Evolutionary conservation across 2,113 vertebrate species (phyloP).

Genomic region (Phocoena phocoena): DNA sequence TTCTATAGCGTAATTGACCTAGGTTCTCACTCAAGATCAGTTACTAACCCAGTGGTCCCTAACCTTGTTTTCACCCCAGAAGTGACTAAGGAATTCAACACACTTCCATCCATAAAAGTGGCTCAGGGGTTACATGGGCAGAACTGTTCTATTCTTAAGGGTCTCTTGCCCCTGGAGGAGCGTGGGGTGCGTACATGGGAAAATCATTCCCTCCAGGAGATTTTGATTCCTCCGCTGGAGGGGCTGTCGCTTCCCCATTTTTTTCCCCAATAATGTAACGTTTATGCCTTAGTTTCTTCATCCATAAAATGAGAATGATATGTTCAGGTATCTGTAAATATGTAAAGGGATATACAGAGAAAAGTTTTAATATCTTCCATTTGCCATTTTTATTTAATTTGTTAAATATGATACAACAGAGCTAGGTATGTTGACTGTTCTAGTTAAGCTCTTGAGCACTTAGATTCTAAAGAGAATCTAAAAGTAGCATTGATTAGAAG

Average conservation of each 20-base stretch:
- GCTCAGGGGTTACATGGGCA: background rate
- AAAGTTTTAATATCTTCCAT: background rate
- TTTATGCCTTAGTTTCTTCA: background rate
- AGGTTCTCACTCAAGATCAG: background rate
- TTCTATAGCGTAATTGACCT: background rate
- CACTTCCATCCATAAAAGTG: background rate
- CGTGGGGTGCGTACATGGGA: background rate
- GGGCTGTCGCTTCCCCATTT: background rate
- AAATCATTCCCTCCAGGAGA: background rate
- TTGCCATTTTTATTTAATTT: background rate
- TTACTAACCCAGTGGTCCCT: background rate
- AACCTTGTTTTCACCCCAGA: background rate
- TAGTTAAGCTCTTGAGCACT: background rate
- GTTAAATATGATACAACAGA: background rate
- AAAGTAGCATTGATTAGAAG: constrained; percentile 7
- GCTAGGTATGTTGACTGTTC: background rate
- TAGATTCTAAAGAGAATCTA: background rate
- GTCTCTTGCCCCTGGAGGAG: background rate
- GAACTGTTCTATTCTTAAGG: background rate
- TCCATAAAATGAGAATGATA: background rate
- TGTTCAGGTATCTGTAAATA: background rate
- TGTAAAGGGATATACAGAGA: background rate
- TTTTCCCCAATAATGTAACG: background rate
- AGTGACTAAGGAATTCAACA: background rate
- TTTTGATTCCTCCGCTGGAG: background rate